Evolutionary conservation across 2,113 vertebrate species (phyloP).

Genomic region (Chloroceryle aenea): DNA sequence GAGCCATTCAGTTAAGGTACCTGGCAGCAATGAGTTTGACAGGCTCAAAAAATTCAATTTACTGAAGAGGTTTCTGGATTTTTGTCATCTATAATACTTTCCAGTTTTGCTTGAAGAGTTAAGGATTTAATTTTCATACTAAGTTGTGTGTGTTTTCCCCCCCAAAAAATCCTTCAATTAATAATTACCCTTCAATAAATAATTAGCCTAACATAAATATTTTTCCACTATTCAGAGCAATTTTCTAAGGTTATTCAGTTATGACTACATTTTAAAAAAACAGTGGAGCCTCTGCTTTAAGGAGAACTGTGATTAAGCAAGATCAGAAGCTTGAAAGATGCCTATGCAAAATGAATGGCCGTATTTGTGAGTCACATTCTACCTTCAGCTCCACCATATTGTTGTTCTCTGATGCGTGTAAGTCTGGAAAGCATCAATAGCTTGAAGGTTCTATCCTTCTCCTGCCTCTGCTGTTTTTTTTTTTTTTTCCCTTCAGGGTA

Average conservation of each 20-base stretch:
- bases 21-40: background rate
- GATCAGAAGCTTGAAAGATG: background rate
- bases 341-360: background rate
- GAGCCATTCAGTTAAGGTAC: background rate
- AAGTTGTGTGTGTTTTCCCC: background rate
- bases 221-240: background rate
- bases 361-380: background rate
- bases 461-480: background rate
- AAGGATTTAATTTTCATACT: background rate
- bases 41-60: background rate
- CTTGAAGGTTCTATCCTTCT: background rate
- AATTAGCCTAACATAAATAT: background rate
- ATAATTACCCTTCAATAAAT: too few relatives aligned
- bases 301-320: background rate
- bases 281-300: background rate
- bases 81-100: background rate
- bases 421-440: background rate
- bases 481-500: conserved; percentile 57
- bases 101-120: background rate
- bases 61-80: background rate
- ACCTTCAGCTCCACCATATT: background rate
- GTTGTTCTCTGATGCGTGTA: background rate
- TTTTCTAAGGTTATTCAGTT: background rate
- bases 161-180: background rate
- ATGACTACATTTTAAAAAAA: background rate